Base-by-base conservation (phyloP, 2,888 invertebrate species). In the Beris chalybata region DNA sequence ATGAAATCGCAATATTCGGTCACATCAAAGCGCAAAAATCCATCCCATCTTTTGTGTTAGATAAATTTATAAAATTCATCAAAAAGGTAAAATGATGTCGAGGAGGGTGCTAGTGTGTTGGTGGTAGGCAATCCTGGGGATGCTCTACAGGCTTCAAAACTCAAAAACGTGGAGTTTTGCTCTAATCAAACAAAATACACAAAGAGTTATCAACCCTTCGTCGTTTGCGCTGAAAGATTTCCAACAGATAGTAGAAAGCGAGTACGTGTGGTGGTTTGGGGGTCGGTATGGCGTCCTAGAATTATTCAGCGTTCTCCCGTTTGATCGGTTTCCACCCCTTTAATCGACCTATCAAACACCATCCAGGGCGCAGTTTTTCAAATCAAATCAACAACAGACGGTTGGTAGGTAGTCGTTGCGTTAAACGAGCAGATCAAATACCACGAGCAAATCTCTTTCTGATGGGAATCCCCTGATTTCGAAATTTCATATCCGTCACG, bases 11-110 rank as follows among this genome's bases (percentile, higher is more conserved):
- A 59, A 54, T 31, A n/a, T 59, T 61, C 63, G 65, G 68, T 65
- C 65, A 68, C 65, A 65, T 68, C 68, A 68, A 68, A 68, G 68
- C 59, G 45, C 45, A 59, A 59, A 59, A 45, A 31, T 54, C 54
- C 30, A 54, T 6, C 48, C 9, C 6, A 4, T 22, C 54, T n/a
- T n/a, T 31, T 32, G 29, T 31, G 4, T 54, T 31, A 31, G 11
- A 13, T 13, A 15, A 15, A 11, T 13, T n/a, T 12, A 54, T 54
- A 32, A 54, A 29, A 54, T 12, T 32, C 2, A 54, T 31, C n/a
- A n/a, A 54, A 54, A 22, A 13, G 31, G 29, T n/a, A 38, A 38
- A 38, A 5, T 2, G 9, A 38, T 2, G 38, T 7, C 38, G 38
- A 38, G 9, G 5, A 38, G 7, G 9, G 38, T 22, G 22, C 3